Percentiles rank a stretch among this genome's conserved stretches.
phyloP scores from a whole-genome alignment of 2,888 invertebrate species.

The Limnephilus auricula region DNA sequence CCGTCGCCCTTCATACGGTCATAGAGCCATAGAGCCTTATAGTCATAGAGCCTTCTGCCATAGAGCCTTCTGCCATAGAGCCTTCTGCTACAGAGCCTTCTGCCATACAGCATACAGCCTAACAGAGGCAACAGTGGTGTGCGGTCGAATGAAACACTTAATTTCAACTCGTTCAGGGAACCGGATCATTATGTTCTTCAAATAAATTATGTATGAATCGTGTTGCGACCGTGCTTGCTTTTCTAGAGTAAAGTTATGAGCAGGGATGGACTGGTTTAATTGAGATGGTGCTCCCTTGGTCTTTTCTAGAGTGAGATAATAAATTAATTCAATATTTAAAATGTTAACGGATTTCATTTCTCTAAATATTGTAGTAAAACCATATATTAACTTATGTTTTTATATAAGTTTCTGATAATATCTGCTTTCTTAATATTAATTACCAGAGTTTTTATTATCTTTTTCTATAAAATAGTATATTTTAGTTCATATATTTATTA shows the following conservation, averaged over 20 bases:
- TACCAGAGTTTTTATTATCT: no score
- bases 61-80: neutral
- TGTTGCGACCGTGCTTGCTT: slow-evolving; percentile 6
- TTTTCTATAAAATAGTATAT: no score
- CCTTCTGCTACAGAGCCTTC: neutral
- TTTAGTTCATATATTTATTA: no score
- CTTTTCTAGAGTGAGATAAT: no score
- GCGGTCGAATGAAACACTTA: slow-evolving; percentile 47
- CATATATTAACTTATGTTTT: no score
- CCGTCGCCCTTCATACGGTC: neutral
- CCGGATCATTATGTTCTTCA: slow-evolving; percentile 45
- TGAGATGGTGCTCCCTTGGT: no score
- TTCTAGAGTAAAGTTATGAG: neutral
- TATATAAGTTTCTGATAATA: no score
- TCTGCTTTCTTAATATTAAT: no score
- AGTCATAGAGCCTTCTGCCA: neutral
- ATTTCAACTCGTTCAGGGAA: slow-evolving; percentile 36
- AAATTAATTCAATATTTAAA: no score
- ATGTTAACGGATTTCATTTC: no score
- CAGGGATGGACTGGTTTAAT: neutral
- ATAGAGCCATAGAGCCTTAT: neutral
- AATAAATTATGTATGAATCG: slow-evolving; percentile 33
- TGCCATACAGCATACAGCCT: neutral
- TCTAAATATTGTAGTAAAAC: no score
- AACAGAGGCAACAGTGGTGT: neutral